These are phyloP conservation scores for Sebastes fasciatus DNA, from an alignment of 2,113 vertebrate species.

Conservation along the genomic window DNA sequence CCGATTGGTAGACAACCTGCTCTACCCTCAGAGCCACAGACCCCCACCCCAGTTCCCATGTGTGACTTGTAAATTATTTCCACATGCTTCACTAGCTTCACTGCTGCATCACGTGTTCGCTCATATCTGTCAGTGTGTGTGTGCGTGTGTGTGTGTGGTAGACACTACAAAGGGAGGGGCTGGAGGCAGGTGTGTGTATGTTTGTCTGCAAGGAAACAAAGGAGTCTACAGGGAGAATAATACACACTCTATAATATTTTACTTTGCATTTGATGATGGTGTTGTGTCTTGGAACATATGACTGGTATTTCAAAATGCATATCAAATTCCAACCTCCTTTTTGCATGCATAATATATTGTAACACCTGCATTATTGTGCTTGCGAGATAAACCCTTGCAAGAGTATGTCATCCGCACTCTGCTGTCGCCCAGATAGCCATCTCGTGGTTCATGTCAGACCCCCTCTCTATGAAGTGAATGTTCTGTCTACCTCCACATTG, in stretches of 20 bases:
- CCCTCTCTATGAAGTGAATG: background rate
- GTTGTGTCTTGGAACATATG: slow-evolving; percentile 39
- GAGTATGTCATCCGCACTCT: slow-evolving; percentile 16
- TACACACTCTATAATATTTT: slow-evolving; percentile 44
- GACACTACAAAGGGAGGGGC: slow-evolving; percentile 38
- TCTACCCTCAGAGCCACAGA: too few relatives aligned
- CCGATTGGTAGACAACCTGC: too few relatives aligned
- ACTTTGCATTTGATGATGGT: slow-evolving; percentile 24
- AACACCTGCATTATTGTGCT: slow-evolving; percentile 26
- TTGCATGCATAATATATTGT: slow-evolving; percentile 56
- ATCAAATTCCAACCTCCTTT: slow-evolving; percentile 52
- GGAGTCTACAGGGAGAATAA: slow-evolving; percentile 37
- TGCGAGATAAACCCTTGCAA: slow-evolving; percentile 21
- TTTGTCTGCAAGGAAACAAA: slow-evolving; percentile 52
- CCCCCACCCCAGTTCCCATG: slow-evolving; percentile 14
- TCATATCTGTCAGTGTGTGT: slow-evolving; percentile 17
- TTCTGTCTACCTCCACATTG: slow-evolving; percentile 29
- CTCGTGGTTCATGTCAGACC: slow-evolving; percentile 35
- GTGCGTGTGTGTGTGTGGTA: slow-evolving; percentile 23
- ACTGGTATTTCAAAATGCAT: slow-evolving; percentile 35
- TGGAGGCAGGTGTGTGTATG: slow-evolving; percentile 41
- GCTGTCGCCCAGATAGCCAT: slow-evolving; percentile 46
- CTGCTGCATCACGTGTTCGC: slow-evolving; percentile 35
- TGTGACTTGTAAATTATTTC: slow-evolving; percentile 43
- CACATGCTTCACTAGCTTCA: slow-evolving; percentile 38